A percentile compares a stretch with the other conserved stretches of the same genome.
Evolutionary conservation across 2,888 invertebrate species (phyloP).

Genomic region (Allophyes oxyacanthae): DNA sequence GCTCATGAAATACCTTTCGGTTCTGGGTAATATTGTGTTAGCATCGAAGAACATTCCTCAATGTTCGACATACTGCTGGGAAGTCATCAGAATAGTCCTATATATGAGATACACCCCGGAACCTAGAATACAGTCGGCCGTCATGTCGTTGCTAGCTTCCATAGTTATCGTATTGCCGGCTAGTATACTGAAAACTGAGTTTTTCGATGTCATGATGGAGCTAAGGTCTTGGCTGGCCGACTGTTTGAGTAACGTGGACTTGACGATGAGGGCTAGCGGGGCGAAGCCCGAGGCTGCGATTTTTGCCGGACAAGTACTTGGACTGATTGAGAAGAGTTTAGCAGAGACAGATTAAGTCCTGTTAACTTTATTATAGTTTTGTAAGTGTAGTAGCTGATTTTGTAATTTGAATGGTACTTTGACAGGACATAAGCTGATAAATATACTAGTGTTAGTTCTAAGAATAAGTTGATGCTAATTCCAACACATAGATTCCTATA

Average conservation of each 20-base stretch:
- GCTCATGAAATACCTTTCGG: slow-evolving; percentile 91
- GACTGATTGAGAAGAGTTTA: slow-evolving; percentile 86
- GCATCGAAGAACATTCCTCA: slow-evolving; percentile 92
- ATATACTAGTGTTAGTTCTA: slow-evolving; percentile 29
- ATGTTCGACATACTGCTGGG: slow-evolving; percentile 91
- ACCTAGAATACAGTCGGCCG: slow-evolving; percentile 90
- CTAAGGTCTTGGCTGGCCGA: slow-evolving; percentile 91
- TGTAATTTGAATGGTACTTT: slow-evolving; percentile 17
- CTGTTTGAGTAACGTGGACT: slow-evolving; percentile 84
- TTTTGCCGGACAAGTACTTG: slow-evolving; percentile 90
- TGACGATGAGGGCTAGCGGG: slow-evolving; percentile 87
- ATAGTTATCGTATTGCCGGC: slow-evolving; percentile 90
- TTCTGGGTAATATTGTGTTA: slow-evolving; percentile 91
- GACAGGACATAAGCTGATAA: slow-evolving; percentile 13
- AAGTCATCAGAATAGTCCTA: slow-evolving; percentile 91
- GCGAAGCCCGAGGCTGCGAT: slow-evolving; percentile 90
- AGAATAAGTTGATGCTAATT: slow-evolving; percentile 25
- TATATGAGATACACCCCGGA: slow-evolving; percentile 91
- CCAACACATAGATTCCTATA: slow-evolving; percentile 35
- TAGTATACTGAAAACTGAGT: slow-evolving; percentile 88
- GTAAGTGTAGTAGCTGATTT: slow-evolving; percentile 15
- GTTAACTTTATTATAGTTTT: slow-evolving; percentile 5
- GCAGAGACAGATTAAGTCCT: slow-evolving; percentile 46
- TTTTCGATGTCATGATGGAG: slow-evolving; percentile 90
- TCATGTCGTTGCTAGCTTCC: slow-evolving; percentile 91